Percentiles rank a stretch among this genome's conserved stretches.
These are phyloP conservation scores for Acanthosepion lycidas DNA, from an alignment of 2,888 invertebrate genomes.

Conservation along the genomic window DNA sequence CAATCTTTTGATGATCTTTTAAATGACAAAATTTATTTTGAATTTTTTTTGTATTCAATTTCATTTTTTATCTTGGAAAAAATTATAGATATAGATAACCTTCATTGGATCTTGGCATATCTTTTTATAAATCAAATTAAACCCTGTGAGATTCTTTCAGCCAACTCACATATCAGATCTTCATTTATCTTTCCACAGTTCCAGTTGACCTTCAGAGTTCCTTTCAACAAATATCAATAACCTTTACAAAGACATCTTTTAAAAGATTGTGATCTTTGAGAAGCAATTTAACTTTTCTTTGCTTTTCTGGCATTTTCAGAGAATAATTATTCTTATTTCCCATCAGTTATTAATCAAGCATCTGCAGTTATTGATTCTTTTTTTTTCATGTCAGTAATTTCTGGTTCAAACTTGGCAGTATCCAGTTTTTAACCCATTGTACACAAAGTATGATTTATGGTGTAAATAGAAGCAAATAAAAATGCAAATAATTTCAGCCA, in stretches of 20 bases:
- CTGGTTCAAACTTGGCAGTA: neutral
- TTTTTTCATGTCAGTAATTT: neutral
- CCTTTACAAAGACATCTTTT: neutral
- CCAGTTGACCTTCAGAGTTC: neutral
- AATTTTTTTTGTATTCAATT: no score
- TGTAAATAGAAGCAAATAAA: no score
- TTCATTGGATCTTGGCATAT: no score
- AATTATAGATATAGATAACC: no score
- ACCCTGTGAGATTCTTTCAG: no score
- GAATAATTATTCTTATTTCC: neutral
- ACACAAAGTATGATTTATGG: neutral
- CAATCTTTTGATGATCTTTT: no score
- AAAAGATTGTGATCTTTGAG: neutral
- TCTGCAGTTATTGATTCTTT: neutral
- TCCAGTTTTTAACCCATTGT: neutral
- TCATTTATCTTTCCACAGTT: neutral
- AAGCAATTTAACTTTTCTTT: neutral
- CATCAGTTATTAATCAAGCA: neutral
- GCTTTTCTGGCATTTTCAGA: neutral
- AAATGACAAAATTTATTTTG: no score
- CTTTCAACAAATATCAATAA: constrained; percentile 15
- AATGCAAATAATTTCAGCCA: no score
- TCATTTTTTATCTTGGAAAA: no score
- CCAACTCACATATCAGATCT: no score
- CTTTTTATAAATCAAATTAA: no score